phyloP scores from a whole-genome alignment of 2,113 vertebrate genomes.

The Halcyon malimbica region DNA sequence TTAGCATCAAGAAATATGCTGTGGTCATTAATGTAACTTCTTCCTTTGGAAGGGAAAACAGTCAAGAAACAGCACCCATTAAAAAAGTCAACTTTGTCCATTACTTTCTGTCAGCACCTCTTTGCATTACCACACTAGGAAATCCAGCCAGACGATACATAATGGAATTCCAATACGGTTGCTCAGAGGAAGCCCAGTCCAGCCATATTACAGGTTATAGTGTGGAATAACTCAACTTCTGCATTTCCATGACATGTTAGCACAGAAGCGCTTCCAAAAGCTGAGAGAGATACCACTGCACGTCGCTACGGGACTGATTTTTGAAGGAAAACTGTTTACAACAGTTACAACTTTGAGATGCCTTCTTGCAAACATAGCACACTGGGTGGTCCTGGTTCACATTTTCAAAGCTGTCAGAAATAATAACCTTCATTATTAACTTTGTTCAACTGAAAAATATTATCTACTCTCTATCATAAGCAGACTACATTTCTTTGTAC shows the following conservation, averaged over 20 bases:
- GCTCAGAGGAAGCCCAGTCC: neutral
- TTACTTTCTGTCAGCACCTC: conserved; percentile 31
- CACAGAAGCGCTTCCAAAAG: neutral
- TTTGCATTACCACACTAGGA: neutral
- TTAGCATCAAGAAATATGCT: neutral
- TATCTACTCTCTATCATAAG: neutral
- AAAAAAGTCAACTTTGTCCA: neutral
- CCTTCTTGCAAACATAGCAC: neutral
- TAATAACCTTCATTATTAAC: conserved; percentile 25
- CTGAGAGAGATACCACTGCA: neutral
- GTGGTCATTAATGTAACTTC: neutral
- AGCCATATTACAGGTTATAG: neutral
- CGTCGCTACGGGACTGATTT: neutral
- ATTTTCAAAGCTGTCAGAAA: conserved; percentile 49
- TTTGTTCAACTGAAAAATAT: conserved; percentile 4
- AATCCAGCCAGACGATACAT: neutral
- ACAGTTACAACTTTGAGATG: neutral
- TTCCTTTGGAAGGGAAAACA: neutral
- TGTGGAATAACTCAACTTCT: neutral
- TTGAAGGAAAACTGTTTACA: neutral
- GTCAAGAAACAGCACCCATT: neutral
- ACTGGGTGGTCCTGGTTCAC: conserved; percentile 44
- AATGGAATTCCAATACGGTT: neutral
- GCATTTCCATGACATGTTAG: neutral
- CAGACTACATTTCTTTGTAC: neutral